phyloP scores from a whole-genome alignment of 2,888 invertebrate genomes.

The Polydrusus pterygomalis region DNA sequence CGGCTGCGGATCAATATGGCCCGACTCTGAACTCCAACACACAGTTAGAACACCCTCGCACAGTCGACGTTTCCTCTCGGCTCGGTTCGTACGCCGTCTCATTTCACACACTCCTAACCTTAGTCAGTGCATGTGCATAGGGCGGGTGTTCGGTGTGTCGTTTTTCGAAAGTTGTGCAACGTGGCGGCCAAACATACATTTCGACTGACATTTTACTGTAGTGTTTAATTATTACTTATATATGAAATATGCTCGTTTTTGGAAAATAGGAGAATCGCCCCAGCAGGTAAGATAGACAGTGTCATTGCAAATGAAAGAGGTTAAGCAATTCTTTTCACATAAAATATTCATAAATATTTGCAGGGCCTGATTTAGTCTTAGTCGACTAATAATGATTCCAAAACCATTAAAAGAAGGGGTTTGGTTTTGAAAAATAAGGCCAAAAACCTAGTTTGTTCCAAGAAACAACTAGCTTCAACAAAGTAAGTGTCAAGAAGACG shows the following conservation, averaged over 20 bases:
- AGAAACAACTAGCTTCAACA: no score
- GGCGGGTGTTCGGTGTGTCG: conserved; percentile 43
- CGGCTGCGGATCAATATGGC: conserved; percentile 69
- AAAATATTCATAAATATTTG: no score
- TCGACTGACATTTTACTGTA: conserved; percentile 6
- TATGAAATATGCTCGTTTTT: background rate
- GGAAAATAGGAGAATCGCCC: background rate
- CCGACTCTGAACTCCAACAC: conserved; percentile 62
- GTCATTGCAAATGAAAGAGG: background rate
- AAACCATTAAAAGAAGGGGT: no score
- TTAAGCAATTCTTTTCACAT: background rate
- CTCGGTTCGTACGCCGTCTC: conserved; percentile 31
- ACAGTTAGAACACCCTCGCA: conserved; percentile 56
- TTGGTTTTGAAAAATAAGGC: no score
- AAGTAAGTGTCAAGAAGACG: no score
- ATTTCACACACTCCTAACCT: conserved; percentile 26
- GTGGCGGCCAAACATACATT: conserved; percentile 32
- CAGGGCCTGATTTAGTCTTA: no score
- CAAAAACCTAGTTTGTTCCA: no score
- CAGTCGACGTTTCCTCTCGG: conserved; percentile 42
- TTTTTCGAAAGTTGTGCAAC: conserved; percentile 39
- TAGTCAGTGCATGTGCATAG: conserved; percentile 34
- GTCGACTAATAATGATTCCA: no score
- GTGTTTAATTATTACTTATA: background rate
- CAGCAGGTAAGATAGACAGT: conserved; percentile 2